Conservation (phyloP, 2,888 invertebrate genomes). For the Mimumesa dahlbomi region DNA sequence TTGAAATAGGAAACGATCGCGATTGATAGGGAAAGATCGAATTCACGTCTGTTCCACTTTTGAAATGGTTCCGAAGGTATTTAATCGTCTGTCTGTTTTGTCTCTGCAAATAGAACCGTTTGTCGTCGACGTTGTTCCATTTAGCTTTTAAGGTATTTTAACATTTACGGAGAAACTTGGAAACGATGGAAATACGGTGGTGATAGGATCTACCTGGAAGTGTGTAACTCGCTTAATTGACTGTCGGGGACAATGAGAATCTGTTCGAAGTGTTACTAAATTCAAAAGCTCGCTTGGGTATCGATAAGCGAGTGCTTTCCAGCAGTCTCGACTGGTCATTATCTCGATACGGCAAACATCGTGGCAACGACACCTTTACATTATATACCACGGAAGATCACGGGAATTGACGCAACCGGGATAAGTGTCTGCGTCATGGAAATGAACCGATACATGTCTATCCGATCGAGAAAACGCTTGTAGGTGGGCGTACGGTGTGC, state of each 20-base stretch:
- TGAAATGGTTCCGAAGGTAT: no score
- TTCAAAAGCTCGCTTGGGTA: slow-evolving; percentile 1
- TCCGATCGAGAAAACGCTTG: not conserved
- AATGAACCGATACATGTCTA: slow-evolving; percentile 50
- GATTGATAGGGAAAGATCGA: no score
- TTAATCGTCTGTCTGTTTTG: no score
- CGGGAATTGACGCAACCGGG: slow-evolving; percentile 57
- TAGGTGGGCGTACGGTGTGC: slow-evolving; percentile 5
- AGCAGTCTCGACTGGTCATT: slow-evolving; percentile 3
- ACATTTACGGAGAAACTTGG: no score
- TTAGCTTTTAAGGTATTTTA: no score
- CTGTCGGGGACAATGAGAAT: slow-evolving; percentile 1
- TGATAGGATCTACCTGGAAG: not conserved
- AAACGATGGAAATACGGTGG: not conserved
- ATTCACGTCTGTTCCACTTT: no score
- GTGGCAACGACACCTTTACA: slow-evolving; percentile 15
- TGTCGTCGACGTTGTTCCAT: no score
- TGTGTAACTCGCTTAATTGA: slow-evolving; percentile 16
- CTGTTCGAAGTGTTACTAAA: no score
- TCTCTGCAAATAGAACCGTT: no score
- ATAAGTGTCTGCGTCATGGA: slow-evolving; percentile 68
- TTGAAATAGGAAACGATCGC: no score
- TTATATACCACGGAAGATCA: slow-evolving; percentile 23
- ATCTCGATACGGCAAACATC: slow-evolving; percentile 11
- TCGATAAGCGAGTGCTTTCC: slow-evolving; percentile 21